These are phyloP conservation scores for Nysson spinosus DNA, from an alignment of 2,888 invertebrate genomes.

Conservation along the genomic window DNA sequence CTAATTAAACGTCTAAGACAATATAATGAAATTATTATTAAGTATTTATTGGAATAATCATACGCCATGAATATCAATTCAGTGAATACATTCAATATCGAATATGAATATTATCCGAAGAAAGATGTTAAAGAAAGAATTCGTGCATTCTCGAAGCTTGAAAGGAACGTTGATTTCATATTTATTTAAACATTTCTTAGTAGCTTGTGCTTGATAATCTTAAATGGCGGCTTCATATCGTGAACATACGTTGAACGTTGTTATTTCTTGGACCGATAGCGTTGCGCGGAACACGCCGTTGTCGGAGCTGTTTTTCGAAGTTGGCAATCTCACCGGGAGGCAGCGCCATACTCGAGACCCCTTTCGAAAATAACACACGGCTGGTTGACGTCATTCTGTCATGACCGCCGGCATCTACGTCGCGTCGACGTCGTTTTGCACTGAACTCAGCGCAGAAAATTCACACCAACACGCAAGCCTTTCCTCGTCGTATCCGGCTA, in stretches of 20 bases:
- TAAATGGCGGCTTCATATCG: conserved; percentile 26
- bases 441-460: conserved; percentile 64
- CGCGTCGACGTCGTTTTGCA: conserved; percentile 80
- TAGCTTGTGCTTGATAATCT: conserved; percentile 35
- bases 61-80: no score
- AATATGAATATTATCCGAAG: not conserved
- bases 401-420: conserved; percentile 77
- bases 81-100: no score
- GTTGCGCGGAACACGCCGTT: conserved; percentile 30
- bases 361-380: conserved; percentile 77
- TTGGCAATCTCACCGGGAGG: conserved; percentile 48
- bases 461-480: conserved; percentile 11
- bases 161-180: conserved; percentile 9
- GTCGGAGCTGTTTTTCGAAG: conserved; percentile 47
- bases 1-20: no score
- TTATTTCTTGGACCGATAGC: conserved; percentile 52
- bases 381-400: conserved; percentile 75
- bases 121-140: conserved; percentile 10
- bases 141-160: conserved; percentile 1
- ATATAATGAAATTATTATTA: no score
- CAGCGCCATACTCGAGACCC: conserved; percentile 65
- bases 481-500: not conserved
- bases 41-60: no score
- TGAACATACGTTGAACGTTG: conserved; percentile 37
- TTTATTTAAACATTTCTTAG: conserved; percentile 28